Evolutionary conservation across 2,113 vertebrate genomes (phyloP).

Genomic region (Cyanoderma ruficeps): DNA sequence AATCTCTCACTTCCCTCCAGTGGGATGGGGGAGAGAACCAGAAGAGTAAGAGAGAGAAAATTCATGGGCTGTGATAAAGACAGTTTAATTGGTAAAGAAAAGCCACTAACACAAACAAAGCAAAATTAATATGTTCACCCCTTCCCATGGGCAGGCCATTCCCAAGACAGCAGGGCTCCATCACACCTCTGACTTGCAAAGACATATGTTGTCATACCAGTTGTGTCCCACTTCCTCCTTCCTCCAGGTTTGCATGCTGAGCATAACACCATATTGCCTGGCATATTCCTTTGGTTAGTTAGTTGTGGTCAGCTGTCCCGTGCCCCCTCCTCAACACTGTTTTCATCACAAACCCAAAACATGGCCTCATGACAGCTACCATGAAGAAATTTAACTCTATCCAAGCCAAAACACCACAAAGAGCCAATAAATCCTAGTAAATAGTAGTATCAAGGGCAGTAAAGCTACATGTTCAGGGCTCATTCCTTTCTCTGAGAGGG

Average conservation of each 20-base stretch:
- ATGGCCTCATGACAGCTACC: background rate
- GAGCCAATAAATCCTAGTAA: background rate
- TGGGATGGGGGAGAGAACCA: background rate
- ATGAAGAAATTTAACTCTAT: background rate
- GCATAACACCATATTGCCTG: accelerated
- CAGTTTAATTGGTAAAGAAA: background rate
- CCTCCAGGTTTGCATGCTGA: background rate
- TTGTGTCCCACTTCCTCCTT: background rate
- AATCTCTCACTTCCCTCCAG: background rate
- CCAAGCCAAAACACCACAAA: background rate
- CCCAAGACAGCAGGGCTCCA: background rate
- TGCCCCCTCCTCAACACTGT: background rate
- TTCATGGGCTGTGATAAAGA: background rate
- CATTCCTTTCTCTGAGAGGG: background rate
- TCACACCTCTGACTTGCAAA: accelerated
- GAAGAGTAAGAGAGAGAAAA: background rate
- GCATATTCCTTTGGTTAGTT: background rate
- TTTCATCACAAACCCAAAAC: background rate
- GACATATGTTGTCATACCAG: background rate
- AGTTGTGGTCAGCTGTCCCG: background rate
- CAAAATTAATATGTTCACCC: background rate
- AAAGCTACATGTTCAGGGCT: background rate
- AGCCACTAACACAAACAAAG: background rate
- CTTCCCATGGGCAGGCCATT: background rate
- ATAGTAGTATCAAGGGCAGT: background rate